Evolutionary conservation across 2,113 vertebrate species (phyloP).

Genomic region (Phaethornis superciliosus): DNA sequence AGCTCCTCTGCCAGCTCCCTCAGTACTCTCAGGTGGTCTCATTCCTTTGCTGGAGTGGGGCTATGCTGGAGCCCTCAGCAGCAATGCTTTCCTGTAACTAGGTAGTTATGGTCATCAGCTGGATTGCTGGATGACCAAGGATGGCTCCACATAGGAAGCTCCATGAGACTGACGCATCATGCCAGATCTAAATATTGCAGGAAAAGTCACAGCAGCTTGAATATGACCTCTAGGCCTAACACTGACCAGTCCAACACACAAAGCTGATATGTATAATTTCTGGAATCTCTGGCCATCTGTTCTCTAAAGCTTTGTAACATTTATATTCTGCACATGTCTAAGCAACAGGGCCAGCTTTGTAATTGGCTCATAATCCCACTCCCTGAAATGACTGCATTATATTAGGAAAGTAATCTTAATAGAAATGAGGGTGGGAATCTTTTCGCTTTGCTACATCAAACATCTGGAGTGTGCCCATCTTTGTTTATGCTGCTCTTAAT

Average conservation of each 20-base stretch:
- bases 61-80: neutral
- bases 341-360: constrained; percentile 49
- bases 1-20: too few relatives aligned
- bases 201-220: neutral
- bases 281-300: constrained; percentile 65
- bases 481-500: neutral
- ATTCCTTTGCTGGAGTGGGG: neutral
- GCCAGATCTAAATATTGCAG: neutral
- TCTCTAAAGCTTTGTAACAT: constrained; percentile 43
- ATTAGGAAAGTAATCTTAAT: constrained; percentile 7
- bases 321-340: constrained; percentile 35
- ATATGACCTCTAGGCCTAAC: neutral
- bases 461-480: neutral
- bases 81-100: neutral
- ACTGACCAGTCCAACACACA: neutral
- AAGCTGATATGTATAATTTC: constrained; percentile 16
- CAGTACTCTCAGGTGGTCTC: neutral
- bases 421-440: neutral
- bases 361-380: constrained; percentile 14
- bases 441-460: neutral
- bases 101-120: rapidly evolving
- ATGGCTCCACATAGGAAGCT: neutral
- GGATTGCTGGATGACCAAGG: neutral
- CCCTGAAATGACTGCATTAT: neutral
- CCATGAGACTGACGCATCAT: neutral